A percentile compares a stretch with the other conserved stretches of the same genome.
Conservation (phyloP, 1,140 invertebrate species). For the Tenebrio molitor region DNA sequence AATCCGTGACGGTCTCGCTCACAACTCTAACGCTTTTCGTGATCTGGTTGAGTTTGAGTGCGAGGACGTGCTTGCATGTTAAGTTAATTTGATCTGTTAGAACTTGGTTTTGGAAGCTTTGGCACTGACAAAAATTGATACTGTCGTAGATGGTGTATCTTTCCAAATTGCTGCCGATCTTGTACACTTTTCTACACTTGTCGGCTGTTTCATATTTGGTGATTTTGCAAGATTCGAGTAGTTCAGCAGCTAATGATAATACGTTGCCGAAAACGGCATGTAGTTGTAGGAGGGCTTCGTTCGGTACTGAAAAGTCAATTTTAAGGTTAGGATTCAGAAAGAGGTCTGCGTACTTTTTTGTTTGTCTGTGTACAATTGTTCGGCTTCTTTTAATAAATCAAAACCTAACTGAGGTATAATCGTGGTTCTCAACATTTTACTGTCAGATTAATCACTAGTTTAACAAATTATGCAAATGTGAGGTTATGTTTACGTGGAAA, state of each 20-base stretch:
- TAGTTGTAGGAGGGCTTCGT: conserved; percentile 70
- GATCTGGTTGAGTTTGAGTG: conserved; percentile 71
- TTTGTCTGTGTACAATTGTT: conserved; percentile 48
- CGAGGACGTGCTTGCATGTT: conserved; percentile 78
- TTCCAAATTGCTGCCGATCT: conserved; percentile 72
- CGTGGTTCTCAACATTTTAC: conserved; percentile 46
- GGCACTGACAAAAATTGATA: conserved; percentile 76
- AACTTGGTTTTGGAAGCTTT: conserved; percentile 72
- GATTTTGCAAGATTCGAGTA: conserved; percentile 71
- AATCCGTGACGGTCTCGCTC: conserved; percentile 67
- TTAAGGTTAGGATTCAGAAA: neutral
- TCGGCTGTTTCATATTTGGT: conserved; percentile 66
- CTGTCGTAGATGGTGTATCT: conserved; percentile 73
- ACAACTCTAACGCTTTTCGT: conserved; percentile 64
- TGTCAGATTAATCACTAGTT: too few species aligned
- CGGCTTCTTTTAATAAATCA: conserved; percentile 51
- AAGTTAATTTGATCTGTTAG: conserved; percentile 68
- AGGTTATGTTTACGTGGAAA: too few species aligned
- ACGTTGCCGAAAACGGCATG: conserved; percentile 71
- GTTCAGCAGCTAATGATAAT: conserved; percentile 72
- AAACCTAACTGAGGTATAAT: conserved; percentile 55
- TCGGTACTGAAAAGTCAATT: conserved; percentile 61
- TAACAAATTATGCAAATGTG: too few species aligned
- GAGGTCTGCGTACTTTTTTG: conserved; percentile 37
- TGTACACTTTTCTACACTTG: conserved; percentile 67